Percentiles rank a stretch among this genome's conserved stretches.
Evolutionary conservation across 2,797 vertebrate species (phyloP).

Genomic region (Falco concolor): DNA sequence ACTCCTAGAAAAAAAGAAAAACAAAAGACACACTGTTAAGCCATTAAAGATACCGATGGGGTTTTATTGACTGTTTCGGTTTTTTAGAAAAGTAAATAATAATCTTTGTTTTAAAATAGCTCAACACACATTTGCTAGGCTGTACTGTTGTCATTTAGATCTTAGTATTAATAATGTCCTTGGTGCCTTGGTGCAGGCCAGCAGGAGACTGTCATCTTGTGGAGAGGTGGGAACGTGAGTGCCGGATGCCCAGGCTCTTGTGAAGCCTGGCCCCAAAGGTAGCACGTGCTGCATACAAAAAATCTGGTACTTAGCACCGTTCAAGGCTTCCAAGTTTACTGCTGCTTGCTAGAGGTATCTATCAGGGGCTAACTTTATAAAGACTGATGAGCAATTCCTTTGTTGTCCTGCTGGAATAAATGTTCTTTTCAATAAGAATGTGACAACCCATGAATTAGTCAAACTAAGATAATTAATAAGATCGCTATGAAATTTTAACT

Average conservation of each 20-base stretch:
- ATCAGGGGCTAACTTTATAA: background rate
- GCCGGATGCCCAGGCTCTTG: background rate
- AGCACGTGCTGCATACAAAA: background rate
- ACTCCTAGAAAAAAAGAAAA: conserved; percentile 80
- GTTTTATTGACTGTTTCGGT: background rate
- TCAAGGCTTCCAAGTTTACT: background rate
- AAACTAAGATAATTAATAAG: background rate
- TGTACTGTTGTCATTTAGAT: background rate
- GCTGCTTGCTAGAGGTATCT: background rate
- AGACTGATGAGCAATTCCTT: background rate
- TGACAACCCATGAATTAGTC: background rate
- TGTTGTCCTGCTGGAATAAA: background rate
- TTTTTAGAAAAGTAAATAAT: background rate
- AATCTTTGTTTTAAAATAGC: background rate
- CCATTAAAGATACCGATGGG: background rate
- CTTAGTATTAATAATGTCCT: background rate
- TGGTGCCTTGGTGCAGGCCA: background rate
- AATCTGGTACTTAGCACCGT: background rate
- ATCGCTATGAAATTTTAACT: background rate
- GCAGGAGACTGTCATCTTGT: background rate
- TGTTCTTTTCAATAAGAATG: background rate
- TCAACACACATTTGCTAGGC: background rate
- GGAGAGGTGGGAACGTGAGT: background rate
- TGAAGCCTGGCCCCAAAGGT: background rate
- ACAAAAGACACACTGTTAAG: background rate